Base-by-base conservation (phyloP, 2,113 vertebrate species). In the Aspidoscelis tigris region DNA sequence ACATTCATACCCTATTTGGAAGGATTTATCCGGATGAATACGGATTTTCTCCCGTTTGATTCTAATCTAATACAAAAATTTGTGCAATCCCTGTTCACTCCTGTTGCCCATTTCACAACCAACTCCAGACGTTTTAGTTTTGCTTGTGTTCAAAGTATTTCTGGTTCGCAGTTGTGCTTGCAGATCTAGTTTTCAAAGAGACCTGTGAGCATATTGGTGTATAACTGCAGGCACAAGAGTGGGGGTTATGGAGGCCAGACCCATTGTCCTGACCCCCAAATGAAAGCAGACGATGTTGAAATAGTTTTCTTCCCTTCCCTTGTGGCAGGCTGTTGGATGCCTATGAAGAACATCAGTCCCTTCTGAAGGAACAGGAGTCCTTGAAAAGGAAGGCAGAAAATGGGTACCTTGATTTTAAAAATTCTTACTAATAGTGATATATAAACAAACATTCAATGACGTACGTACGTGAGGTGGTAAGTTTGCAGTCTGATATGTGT, bases 381-480 rank as follows among this genome's bases (percentile, higher is more conserved):
- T 75, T 96, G 26, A 99, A 99, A 91, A 97, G 97, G 91, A 98
- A 98, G 91, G 96, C 98, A 0, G 98, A 99, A 95, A 99, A 99
- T 55, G 98, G 98, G 94, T 99, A 97, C 84, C 18, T 14, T 61
- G 58, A 18, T 18, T 61, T 61, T 61, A 20, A 18, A 14, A 14
- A 14, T 58, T 18, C 4, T 61, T 61, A 18, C 18, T 18, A 12
- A 16, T 18, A 61, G 18, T 61, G 18, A 18, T 61, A 61, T 18
- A 2, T 14, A 61, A 18, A 61, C 18, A 16, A 61, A 61, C 58
- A 61, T 61, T 61, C 12, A 16, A 16, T 16, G 4, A 61, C 18
- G 58, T 61, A 18, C 58, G 18, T 18, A 18, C 4, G 8, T 6
- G 5, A 50, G 58, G 14, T 61, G 58, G 58, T 61, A 61, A 33